Percentiles rank a stretch among this genome's conserved stretches.
These are phyloP conservation scores for Ceryle rudis DNA, from an alignment of 2,797 vertebrate genomes.

Conservation along the genomic window DNA sequence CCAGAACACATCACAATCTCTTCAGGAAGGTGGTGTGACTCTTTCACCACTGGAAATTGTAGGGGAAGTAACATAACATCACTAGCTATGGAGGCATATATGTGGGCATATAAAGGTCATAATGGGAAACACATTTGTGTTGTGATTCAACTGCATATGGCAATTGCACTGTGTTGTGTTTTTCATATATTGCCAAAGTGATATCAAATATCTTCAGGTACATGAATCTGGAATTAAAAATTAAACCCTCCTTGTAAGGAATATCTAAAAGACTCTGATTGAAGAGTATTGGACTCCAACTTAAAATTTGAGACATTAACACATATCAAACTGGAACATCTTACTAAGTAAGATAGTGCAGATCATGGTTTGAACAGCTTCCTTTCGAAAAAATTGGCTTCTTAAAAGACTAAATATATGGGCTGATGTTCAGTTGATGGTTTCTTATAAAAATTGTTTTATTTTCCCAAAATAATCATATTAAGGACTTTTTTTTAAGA, in stretches of 20 bases:
- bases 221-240: background rate
- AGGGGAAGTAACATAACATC: background rate
- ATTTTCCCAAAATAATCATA: background rate
- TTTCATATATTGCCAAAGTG: background rate
- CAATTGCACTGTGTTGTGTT: background rate
- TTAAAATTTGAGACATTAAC: background rate
- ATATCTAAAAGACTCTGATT: background rate
- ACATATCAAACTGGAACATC: background rate
- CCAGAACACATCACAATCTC: background rate
- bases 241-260: background rate
- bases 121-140: background rate
- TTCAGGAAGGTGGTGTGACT: background rate
- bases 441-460: background rate
- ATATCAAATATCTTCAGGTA: background rate
- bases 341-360: background rate
- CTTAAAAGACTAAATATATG: background rate
- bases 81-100: background rate
- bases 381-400: background rate
- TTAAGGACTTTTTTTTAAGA: background rate
- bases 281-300: background rate
- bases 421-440: background rate
- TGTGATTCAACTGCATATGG: background rate
- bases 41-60: background rate
- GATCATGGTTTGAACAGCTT: background rate
- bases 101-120: background rate